A percentile compares a stretch with the other conserved stretches of the same genome.
Evolutionary conservation across 1,140 invertebrate genomes (phyloP).

Genomic region (Drosophila sechellia): DNA sequence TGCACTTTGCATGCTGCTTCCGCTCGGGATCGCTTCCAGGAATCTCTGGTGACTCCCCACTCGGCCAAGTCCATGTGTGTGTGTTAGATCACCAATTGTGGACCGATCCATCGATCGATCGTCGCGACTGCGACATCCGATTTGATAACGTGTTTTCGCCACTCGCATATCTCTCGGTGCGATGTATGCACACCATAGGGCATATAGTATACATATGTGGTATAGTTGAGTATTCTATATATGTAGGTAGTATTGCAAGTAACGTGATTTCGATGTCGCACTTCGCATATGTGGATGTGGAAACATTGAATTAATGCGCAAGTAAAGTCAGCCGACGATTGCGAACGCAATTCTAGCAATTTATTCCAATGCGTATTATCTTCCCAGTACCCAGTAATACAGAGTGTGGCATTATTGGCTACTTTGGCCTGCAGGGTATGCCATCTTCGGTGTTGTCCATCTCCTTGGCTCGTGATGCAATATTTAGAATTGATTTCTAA

Average conservation of each 20-base stretch:
- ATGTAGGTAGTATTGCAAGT: background rate
- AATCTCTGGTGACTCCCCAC: slow-evolving; percentile 16
- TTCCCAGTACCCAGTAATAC: background rate
- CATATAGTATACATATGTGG: background rate
- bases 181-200: slow-evolving; percentile 9
- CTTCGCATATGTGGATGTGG: slow-evolving; percentile 3
- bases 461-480: slow-evolving; percentile 60
- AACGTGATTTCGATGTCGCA: slow-evolving; percentile 19
- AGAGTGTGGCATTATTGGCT: background rate
- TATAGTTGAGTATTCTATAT: slow-evolving; percentile 13
- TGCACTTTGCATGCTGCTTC: background rate
- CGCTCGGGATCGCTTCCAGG: slow-evolving; percentile 8
- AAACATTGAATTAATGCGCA: slow-evolving; percentile 30
- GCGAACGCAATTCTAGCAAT: slow-evolving; percentile 25
- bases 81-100: background rate
- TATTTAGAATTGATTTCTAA: slow-evolving; percentile 66
- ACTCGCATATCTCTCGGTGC: slow-evolving; percentile 8
- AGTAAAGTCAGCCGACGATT: slow-evolving; percentile 8
- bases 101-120: background rate
- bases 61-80: too few species aligned
- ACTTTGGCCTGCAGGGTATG: background rate
- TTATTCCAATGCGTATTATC: slow-evolving; percentile 38
- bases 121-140: slow-evolving; percentile 4
- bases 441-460: background rate
- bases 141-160: slow-evolving; percentile 40